These are phyloP conservation scores for Trissonchulus latispiculum DNA, from an alignment of 2,888 invertebrate genomes.

Conservation along the genomic window DNA sequence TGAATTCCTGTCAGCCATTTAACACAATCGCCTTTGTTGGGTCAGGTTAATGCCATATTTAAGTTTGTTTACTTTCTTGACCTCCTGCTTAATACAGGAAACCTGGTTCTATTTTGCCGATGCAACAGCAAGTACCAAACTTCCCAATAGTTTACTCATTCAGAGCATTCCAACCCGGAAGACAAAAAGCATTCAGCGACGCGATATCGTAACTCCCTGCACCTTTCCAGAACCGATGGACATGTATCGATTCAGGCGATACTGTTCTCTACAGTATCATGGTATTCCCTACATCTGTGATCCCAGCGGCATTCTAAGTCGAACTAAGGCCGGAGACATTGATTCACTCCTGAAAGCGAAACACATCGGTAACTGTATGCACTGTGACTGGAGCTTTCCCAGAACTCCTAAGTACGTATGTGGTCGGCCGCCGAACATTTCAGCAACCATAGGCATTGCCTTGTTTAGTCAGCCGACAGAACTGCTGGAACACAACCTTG, in stretches of 20 bases:
- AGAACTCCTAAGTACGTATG: background rate
- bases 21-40: too few species aligned
- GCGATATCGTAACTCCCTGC: background rate
- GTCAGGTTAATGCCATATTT: too few species aligned
- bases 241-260: background rate
- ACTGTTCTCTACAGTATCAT: background rate
- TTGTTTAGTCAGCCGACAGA: too few species aligned
- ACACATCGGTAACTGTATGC: background rate
- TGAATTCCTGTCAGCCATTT: too few species aligned
- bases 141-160: too few species aligned
- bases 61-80: too few species aligned
- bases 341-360: background rate
- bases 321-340: background rate
- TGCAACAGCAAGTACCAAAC: too few species aligned
- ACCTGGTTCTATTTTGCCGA: too few species aligned
- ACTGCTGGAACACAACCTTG: background rate
- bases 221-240: background rate
- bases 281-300: background rate
- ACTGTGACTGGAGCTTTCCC: background rate
- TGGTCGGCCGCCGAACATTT: background rate
- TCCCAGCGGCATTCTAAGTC: background rate
- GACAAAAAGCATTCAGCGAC: too few species aligned
- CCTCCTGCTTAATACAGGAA: too few species aligned
- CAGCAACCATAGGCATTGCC: background rate
- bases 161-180: too few species aligned